Conservation (phyloP, 1,140 invertebrate genomes). For the Arctopsyche grandis region DNA sequence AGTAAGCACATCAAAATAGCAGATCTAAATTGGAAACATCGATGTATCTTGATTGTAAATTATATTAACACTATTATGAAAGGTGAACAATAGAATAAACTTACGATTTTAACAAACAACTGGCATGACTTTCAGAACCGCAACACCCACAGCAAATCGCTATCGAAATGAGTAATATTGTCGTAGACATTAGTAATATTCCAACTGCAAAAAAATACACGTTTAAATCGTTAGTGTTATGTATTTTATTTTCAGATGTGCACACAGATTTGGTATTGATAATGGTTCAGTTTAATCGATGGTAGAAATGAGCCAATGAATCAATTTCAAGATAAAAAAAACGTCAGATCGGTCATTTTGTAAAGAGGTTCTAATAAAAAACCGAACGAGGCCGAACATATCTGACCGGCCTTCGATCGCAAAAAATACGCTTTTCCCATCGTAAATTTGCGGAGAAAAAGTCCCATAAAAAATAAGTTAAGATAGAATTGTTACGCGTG, state of each 20-base stretch:
- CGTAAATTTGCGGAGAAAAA: background rate
- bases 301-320: constrained; percentile 3
- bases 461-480: background rate
- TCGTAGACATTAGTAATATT: constrained; percentile 57
- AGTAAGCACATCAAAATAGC: constrained; percentile 62
- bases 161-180: constrained; percentile 59
- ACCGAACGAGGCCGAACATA: constrained; percentile 1
- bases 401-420: background rate
- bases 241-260: background rate
- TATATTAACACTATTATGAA: constrained; percentile 15
- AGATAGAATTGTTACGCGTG: no score
- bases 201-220: constrained; percentile 56
- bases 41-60: background rate
- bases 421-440: background rate
- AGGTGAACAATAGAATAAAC: background rate
- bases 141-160: constrained; percentile 63
- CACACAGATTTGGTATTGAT: background rate
- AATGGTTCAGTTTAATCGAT: background rate
- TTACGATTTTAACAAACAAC: constrained; percentile 63
- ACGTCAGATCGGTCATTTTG: background rate
- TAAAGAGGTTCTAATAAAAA: background rate
- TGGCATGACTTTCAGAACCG: constrained; percentile 60
- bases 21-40: constrained; percentile 55
- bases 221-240: background rate
- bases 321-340: constrained; percentile 13